Base-by-base conservation (phyloP, 2,113 vertebrate species). In the Riparia riparia region DNA sequence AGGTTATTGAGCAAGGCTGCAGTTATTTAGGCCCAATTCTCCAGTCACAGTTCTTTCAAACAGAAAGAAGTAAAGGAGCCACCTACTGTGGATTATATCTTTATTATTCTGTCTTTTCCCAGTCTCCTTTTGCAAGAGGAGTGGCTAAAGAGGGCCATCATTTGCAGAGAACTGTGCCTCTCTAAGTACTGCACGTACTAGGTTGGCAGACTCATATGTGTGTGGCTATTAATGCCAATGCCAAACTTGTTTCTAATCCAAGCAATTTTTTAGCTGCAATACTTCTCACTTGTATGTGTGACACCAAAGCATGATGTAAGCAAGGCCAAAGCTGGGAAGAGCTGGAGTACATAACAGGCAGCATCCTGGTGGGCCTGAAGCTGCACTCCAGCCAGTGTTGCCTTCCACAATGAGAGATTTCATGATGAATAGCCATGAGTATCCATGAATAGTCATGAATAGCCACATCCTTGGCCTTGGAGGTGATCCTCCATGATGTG, bases 141-240 rank as follows among this genome's bases (percentile, higher is more conserved):
- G 14, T 24, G 29, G 20, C 10, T 66, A 65, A 89, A 60, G 37
- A 54, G 42, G 6, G 26, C 28, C 39, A 70, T 20, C 4, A 54
- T 63, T 65, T 65, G 39, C 56, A 82, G 73, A 49, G 15, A 85
- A 42, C 26, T 0, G 0, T 63, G 32, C 19, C 81, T 11, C 26
- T 71, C 2, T 29, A 82, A 22, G 20, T 58, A 6, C 10, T 20
- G 39, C 11, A 10, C 0, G 0, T 78, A 41, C 34, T 3, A 0
- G 9, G 12, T 19, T 39, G 12, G 28, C 51, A 37, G 25, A 53
- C 10, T 18, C 15, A 0, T 19, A 15, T 21, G 20, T 37, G 9
- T 34, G 24, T 47, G 44, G 60, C 45, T 88, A 14, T 44, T 37
- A 45, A 90, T 1, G 71, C n/a, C 14, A 85, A 42, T 12, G 3